These are phyloP conservation scores for Sabellastarte sp. DNA, from an alignment of 2,888 invertebrate species.

Conservation along the genomic window DNA sequence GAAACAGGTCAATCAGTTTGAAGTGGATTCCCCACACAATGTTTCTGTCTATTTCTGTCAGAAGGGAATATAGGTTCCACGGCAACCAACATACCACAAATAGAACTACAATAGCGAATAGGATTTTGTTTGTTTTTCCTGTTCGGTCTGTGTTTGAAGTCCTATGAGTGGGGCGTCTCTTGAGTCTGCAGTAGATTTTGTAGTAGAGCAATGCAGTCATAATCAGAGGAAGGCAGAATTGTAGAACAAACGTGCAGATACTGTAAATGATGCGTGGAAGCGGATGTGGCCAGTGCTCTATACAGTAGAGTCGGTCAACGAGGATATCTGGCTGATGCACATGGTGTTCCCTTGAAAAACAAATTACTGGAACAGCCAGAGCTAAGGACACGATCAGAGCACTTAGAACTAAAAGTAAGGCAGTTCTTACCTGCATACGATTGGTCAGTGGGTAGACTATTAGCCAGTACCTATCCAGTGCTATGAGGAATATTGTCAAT, in stretches of 20 bases:
- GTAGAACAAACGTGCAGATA: constrained; percentile 28
- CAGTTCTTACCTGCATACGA: constrained; percentile 41
- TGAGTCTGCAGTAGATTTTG: constrained; percentile 19
- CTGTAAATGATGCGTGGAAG: constrained; percentile 18
- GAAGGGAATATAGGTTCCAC: constrained; percentile 48
- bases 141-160: constrained; percentile 21
- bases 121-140: constrained; percentile 50
- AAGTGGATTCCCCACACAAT: constrained; percentile 41
- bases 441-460: constrained; percentile 51
- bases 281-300: constrained; percentile 44
- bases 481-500: constrained; percentile 52
- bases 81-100: constrained; percentile 57
- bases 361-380: constrained; percentile 49
- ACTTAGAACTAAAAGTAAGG: constrained; percentile 37
- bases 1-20: constrained; percentile 44
- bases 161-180: neutral
- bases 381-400: constrained; percentile 40
- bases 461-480: constrained; percentile 53
- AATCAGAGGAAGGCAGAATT: constrained; percentile 31
- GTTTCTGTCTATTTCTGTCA: constrained; percentile 41
- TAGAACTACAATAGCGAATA: constrained; percentile 49
- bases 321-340: constrained; percentile 36
- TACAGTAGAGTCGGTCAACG: constrained; percentile 42
- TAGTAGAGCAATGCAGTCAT: constrained; percentile 28
- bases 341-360: constrained; percentile 37